A percentile compares a stretch with the other conserved stretches of the same genome.
Conservation (phyloP, 1,140 invertebrate species). For the Hycleus phaleratus region DNA sequence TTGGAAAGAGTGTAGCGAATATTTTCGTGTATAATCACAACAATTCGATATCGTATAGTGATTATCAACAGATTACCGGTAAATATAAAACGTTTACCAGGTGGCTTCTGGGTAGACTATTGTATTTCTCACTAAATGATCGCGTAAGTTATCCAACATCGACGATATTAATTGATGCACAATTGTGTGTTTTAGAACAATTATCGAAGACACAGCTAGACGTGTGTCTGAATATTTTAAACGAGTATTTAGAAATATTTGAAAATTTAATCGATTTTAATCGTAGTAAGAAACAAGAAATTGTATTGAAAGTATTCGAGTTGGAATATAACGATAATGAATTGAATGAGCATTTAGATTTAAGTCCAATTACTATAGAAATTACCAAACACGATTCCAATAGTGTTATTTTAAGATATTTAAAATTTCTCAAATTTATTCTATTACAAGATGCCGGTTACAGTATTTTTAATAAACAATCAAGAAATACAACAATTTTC, state of each 20-base stretch:
- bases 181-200: conserved; percentile 46
- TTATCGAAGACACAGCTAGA: conserved; percentile 43
- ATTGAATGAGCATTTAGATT: conserved; percentile 42
- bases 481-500: conserved; percentile 11
- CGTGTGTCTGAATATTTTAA: conserved; percentile 43
- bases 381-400: conserved; percentile 21
- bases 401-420: conserved; percentile 25
- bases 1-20: conserved; percentile 46
- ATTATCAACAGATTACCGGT: conserved; percentile 32
- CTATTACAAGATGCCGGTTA: conserved; percentile 27
- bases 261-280: conserved; percentile 41
- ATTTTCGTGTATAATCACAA: conserved; percentile 44
- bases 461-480: conserved; percentile 18
- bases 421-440: conserved; percentile 29
- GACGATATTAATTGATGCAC: conserved; percentile 45
- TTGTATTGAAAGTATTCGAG: conserved; percentile 41
- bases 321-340: conserved; percentile 38
- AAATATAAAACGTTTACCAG: conserved; percentile 48
- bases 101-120: conserved; percentile 49
- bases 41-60: conserved; percentile 39
- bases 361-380: conserved; percentile 39
- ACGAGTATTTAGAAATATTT: conserved; percentile 43
- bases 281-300: conserved; percentile 25
- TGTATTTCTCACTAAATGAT: conserved; percentile 48
- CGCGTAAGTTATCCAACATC: conserved; percentile 42